Conservation (phyloP, 2,113 vertebrate species). For the Alexandromys fortis region DNA sequence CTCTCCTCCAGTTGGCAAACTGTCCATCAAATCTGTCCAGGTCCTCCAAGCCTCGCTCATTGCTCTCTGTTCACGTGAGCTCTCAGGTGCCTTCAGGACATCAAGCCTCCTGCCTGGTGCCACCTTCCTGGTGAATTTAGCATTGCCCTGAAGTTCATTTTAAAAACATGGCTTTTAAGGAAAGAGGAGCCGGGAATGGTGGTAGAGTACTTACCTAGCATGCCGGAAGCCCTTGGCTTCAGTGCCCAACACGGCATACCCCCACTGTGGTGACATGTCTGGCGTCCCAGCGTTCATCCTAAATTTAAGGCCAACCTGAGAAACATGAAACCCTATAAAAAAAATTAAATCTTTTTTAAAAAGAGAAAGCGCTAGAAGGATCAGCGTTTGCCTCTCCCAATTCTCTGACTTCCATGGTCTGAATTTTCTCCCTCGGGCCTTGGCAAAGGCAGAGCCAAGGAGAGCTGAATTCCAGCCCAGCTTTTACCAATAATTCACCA, state of each 20-base stretch:
- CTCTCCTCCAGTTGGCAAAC: too few species aligned
- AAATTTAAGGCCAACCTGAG: background rate
- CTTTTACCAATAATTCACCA: conserved; percentile 32
- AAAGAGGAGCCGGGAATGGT: too few species aligned
- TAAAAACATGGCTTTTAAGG: background rate
- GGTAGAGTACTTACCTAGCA: background rate
- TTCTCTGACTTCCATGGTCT: background rate
- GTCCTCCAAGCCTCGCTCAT: background rate
- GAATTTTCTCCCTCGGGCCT: background rate
- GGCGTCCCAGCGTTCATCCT: background rate
- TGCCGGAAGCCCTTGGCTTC: background rate
- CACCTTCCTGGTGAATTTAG: background rate
- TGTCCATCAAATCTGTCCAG: background rate
- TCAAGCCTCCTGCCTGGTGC: background rate
- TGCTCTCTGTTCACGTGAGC: background rate
- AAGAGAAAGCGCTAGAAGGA: background rate
- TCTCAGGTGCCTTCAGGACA: background rate
- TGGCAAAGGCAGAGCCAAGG: background rate
- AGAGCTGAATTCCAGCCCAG: conserved; percentile 36
- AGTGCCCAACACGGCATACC: background rate
- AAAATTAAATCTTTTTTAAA: background rate
- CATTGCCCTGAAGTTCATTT: background rate
- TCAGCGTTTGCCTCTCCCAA: background rate
- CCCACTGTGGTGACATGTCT: background rate
- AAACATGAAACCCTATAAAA: background rate